Conservation (phyloP, 2,797 vertebrate species). For the Gymnothorax javanicus region DNA sequence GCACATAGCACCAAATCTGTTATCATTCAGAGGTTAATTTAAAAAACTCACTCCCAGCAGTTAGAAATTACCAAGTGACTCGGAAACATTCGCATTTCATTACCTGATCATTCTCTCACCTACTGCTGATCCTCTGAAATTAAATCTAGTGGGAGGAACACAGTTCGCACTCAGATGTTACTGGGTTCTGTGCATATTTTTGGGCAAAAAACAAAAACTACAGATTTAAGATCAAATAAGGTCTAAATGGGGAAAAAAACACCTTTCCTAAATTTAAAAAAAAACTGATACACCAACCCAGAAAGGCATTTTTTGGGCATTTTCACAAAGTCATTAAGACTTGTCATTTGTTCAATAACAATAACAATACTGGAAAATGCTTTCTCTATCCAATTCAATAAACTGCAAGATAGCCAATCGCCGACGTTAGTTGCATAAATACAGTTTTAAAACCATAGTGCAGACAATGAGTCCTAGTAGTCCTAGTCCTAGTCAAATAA, state of each 20-base stretch:
- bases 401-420: too few species aligned
- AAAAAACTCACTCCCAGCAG: conserved; percentile 51
- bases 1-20: not conserved
- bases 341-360: too few species aligned
- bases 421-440: too few species aligned
- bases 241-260: not conserved
- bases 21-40: conserved; percentile 22
- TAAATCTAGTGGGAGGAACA: conserved; percentile 88
- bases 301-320: not conserved
- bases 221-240: not conserved
- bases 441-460: too few species aligned
- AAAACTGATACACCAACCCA: not conserved
- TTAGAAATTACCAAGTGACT: conserved; percentile 57
- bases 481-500: too few species aligned
- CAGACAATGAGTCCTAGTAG: too few species aligned
- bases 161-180: conserved; percentile 52
- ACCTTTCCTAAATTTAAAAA: not conserved
- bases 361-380: too few species aligned
- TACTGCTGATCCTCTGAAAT: conserved; percentile 96
- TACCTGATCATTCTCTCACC: conserved; percentile 99
- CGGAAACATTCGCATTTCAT: conserved; percentile 59
- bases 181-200: not conserved
- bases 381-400: too few species aligned
- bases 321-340: too few species aligned
- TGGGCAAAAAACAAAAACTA: not conserved